A percentile compares a stretch with the other conserved stretches of the same genome.
These are phyloP conservation scores for Schizaphis graminum DNA, from an alignment of 2,888 invertebrate genomes.

Conservation along the genomic window DNA sequence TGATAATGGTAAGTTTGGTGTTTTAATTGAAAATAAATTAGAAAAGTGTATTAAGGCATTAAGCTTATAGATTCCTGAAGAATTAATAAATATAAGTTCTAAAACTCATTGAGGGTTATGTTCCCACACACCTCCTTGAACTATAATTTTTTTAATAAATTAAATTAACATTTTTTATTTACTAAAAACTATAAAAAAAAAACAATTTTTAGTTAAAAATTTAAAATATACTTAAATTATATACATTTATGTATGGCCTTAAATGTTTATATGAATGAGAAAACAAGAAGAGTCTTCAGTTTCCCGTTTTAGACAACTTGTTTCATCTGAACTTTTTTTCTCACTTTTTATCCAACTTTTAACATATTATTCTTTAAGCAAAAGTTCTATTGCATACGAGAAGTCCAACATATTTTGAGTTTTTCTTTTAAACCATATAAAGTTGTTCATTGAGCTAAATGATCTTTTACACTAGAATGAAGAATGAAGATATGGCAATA, in stretches of 20 bases:
- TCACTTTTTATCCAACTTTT: not conserved
- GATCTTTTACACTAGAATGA: no score
- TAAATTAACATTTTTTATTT: not conserved
- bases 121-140: not conserved
- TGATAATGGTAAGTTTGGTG: not conserved
- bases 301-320: not conserved
- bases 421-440: no score
- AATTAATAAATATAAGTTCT: not conserved
- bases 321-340: not conserved
- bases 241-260: not conserved
- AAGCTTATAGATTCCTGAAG: not conserved
- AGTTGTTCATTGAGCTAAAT: no score
- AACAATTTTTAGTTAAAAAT: not conserved
- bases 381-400: not conserved
- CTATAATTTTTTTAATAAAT: no score
- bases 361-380: not conserved
- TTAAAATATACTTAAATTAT: not conserved
- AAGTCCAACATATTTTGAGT: not conserved
- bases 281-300: not conserved
- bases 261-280: conserved; percentile 5
- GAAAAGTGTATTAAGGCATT: not conserved
- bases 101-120: not conserved
- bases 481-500: no score
- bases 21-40: not conserved
- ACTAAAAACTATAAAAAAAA: not conserved